Percentiles rank a stretch among this genome's conserved stretches.
These are phyloP conservation scores for Onychostoma macrolepis DNA, from an alignment of 2,113 vertebrate genomes.

Conservation along the genomic window DNA sequence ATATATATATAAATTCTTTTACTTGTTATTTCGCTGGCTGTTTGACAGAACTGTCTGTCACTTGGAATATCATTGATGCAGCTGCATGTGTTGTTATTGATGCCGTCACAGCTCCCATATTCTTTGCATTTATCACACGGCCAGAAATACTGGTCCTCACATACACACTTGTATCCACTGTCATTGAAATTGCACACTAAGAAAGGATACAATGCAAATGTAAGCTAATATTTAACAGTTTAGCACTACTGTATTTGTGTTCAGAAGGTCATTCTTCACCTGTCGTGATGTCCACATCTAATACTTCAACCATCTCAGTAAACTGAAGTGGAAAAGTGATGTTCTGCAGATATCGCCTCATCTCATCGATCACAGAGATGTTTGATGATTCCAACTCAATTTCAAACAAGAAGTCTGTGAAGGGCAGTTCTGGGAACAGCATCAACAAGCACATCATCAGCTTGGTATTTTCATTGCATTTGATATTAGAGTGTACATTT, in stretches of 20 bases:
- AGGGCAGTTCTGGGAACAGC: conserved; percentile 13
- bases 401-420: conserved; percentile 41
- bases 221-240: background rate
- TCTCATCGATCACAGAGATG: conserved; percentile 22
- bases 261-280: conserved; percentile 28
- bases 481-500: background rate
- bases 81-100: conserved; percentile 52
- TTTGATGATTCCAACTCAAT: conserved; percentile 44
- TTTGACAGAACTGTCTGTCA: conserved; percentile 64
- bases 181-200: conserved; percentile 64
- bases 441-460: background rate
- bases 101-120: conserved; percentile 62
- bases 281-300: conserved; percentile 48
- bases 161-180: conserved; percentile 64
- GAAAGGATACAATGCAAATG: background rate
- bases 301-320: conserved; percentile 24
- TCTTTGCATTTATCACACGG: conserved; percentile 53
- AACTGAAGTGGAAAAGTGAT: conserved; percentile 1
- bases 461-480: background rate
- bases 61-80: conserved; percentile 67
- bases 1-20: background rate
- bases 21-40: conserved; percentile 22
- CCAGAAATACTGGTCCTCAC: conserved; percentile 68
- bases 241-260: background rate
- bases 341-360: conserved; percentile 29